Conservation (phyloP, 2,113 vertebrate genomes). For the Pterocles burchelli region DNA sequence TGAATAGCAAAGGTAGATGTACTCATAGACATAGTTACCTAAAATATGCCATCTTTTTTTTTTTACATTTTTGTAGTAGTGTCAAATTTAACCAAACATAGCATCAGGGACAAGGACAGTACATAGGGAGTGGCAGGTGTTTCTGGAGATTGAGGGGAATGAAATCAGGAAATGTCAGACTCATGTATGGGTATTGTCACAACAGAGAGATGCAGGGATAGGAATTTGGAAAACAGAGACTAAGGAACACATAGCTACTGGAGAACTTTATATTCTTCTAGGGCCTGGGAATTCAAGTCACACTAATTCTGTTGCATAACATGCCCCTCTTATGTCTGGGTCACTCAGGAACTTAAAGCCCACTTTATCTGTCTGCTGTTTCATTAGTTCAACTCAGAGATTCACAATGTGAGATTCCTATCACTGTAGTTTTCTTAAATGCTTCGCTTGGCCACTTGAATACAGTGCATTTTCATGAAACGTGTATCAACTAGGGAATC, state of each 20-base stretch:
- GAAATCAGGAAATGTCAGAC: background rate
- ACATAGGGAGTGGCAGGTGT: background rate
- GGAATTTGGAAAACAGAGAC: background rate
- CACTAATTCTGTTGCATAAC: background rate
- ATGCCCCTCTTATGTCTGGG: background rate
- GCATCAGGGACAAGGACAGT: background rate
- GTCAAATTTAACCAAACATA: background rate
- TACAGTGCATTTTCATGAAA: background rate
- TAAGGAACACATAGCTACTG: background rate
- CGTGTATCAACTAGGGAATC: background rate
- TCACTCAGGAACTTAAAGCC: background rate
- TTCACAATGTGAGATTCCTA: background rate
- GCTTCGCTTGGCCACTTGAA: background rate
- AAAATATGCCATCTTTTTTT: background rate
- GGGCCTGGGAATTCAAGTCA: background rate
- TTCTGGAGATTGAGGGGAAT: background rate
- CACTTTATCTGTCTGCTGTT: background rate
- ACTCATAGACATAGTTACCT: background rate
- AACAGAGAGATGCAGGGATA: background rate
- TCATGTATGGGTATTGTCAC: rapidly evolving
- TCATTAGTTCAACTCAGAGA: background rate
- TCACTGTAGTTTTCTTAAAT: background rate
- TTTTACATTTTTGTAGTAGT: background rate
- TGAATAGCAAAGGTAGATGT: background rate
- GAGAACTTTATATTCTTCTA: background rate